A percentile compares a stretch with the other conserved stretches of the same genome.
phyloP scores from a whole-genome alignment of 2,113 vertebrate genomes.

The Calyptomena viridis region DNA sequence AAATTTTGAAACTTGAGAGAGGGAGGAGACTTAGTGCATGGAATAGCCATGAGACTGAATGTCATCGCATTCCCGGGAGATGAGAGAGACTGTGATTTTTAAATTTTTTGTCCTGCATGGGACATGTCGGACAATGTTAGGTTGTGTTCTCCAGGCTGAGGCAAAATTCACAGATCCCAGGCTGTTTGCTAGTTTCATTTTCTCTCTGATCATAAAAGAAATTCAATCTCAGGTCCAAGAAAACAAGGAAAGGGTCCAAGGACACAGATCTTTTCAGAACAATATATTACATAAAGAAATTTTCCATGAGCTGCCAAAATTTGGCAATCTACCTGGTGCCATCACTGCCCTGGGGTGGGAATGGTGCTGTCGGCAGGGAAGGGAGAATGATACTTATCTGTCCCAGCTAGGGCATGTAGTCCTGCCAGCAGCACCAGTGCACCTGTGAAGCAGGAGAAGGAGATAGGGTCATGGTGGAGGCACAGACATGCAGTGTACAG shows the following conservation, averaged over 20 bases:
- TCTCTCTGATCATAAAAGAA: neutral
- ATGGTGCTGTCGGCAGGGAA: neutral
- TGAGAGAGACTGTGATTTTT: neutral
- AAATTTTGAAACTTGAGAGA: neutral
- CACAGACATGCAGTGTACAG: neutral
- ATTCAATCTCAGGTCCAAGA: neutral
- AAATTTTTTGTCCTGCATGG: neutral
- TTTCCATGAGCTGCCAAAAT: neutral
- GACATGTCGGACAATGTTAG: neutral
- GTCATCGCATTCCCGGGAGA: neutral
- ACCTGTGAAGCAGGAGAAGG: neutral
- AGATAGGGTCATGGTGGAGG: neutral
- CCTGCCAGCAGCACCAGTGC: neutral
- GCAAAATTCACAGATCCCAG: neutral
- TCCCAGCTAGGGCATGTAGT: neutral
- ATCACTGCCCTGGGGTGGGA: neutral
- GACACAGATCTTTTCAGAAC: neutral
- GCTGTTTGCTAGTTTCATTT: neutral
- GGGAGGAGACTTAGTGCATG: neutral
- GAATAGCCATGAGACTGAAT: neutral
- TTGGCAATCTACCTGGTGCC: neutral
- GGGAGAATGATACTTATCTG: fast-evolving
- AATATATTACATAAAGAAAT: neutral
- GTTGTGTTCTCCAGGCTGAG: neutral
- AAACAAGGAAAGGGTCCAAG: neutral